Percentiles rank a stretch among this genome's conserved stretches.
These are phyloP conservation scores for Lagenorhynchus albirostris DNA, from an alignment of 2,113 vertebrate species.

Conservation along the genomic window DNA sequence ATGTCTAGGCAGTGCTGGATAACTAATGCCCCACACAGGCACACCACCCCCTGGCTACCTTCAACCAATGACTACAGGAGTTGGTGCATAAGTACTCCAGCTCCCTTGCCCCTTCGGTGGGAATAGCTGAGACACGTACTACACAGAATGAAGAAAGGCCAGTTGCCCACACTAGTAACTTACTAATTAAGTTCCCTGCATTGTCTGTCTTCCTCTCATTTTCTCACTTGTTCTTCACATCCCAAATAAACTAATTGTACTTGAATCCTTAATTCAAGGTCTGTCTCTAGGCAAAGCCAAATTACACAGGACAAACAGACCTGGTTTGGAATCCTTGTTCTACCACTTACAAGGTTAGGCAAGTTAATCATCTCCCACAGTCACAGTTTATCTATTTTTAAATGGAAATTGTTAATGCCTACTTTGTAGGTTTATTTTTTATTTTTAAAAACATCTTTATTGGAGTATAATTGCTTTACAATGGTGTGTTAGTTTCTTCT, in stretches of 20 bases:
- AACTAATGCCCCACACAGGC: background rate
- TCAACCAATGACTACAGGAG: background rate
- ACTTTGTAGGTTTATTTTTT: background rate
- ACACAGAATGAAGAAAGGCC: background rate
- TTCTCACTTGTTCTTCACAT: background rate
- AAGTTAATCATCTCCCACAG: background rate
- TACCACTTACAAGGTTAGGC: background rate
- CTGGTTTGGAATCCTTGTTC: background rate
- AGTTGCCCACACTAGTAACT: background rate
- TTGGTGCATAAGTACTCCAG: background rate
- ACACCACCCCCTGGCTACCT: background rate
- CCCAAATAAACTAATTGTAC: background rate
- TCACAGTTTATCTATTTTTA: background rate
- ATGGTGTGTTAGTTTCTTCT: no score
- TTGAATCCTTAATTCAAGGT: background rate
- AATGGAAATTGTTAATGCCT: background rate
- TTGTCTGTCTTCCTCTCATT: background rate
- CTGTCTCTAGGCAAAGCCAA: background rate
- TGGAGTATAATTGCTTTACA: no score
- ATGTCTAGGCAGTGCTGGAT: background rate
- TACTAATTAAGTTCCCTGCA: background rate
- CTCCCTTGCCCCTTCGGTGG: background rate
- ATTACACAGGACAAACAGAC: background rate
- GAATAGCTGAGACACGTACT: background rate
- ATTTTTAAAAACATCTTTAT: no score